Base-by-base conservation (phyloP, 1,140 invertebrate genomes). In the Tribolium madens region DNA sequence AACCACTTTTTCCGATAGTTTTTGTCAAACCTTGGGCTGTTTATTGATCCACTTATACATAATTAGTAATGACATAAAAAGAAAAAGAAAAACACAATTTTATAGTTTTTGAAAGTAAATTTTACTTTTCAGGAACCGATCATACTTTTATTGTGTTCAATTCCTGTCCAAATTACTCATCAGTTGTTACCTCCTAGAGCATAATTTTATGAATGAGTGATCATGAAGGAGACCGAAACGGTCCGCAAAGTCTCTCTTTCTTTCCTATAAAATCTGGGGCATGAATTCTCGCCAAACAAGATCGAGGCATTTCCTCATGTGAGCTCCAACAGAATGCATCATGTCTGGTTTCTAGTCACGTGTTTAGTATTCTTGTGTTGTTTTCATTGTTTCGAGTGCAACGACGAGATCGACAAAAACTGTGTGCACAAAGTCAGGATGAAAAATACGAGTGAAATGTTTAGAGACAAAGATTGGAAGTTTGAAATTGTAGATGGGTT, bases 261-360 rank as follows among this genome's bases (percentile, higher is more conserved):
- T 57, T 46, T 42, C 42, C 36, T 57, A 33, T 13, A 31, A 74
- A 74, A 73, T 53, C 21, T 74, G 48, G 73, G 73, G n/a, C 52
- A 74, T 60, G 9, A 31, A 33, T 46, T 21, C 36, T 53, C 7
- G 17, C 21, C 21, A 64, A 57, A 57, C 26, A 60, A 42, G 50
- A 36, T 9, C 26, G 13, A 13, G n/a, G 53, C 73, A 74, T 46
- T 74, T 60, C 36, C 73, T 46, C 10, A 57, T 57, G 52, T 18
- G 42, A 72, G 26, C 26, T 47, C 57, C 13, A 15, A 64, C 15
- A 77, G 72, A 70, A 78, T 78, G 76, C 15, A 52, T 57, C 31
- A 68, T 75, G 17, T 78, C 18, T 15, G 33, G 9, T 33, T 78
- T 2, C 12, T 70, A 21, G 17, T 52, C 33, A 48, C 15, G 42